Conservation (phyloP, 2,113 vertebrate genomes). For the Rhinopomastus cyanomelas region DNA sequence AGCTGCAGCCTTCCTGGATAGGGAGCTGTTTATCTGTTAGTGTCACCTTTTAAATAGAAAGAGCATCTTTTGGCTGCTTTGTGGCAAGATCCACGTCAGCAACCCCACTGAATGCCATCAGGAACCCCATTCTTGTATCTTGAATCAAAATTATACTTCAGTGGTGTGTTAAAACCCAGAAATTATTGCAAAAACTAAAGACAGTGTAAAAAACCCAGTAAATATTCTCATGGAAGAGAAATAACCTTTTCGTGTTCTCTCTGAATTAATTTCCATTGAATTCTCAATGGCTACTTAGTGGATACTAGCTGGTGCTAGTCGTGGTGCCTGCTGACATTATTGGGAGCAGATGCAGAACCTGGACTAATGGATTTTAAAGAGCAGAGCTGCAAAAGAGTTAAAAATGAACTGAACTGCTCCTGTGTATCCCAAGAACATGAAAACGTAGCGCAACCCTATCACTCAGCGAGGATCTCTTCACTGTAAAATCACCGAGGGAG, state of each 20-base stretch:
- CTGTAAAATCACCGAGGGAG: slow-evolving; percentile 32
- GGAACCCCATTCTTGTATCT: neutral
- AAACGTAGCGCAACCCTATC: neutral
- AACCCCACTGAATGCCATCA: neutral
- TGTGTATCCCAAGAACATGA: slow-evolving; percentile 2
- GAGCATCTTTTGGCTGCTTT: neutral
- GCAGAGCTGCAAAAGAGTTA: neutral
- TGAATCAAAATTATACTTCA: neutral
- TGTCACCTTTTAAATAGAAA: neutral
- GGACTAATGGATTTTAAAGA: neutral
- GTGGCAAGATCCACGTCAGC: neutral
- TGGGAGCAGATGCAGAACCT: neutral
- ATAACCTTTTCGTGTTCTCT: neutral
- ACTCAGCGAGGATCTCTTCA: slow-evolving; percentile 32
- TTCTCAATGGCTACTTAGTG: neutral
- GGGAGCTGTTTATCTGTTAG: neutral
- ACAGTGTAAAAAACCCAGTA: neutral
- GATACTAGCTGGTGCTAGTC: neutral
- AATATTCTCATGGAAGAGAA: neutral
- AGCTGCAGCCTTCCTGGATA: neutral
- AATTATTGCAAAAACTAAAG: neutral
- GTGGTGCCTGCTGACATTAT: neutral
- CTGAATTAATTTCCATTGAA: neutral
- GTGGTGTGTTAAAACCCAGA: neutral
- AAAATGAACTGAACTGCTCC: neutral